Evolutionary conservation across 1,140 invertebrate genomes (phyloP).

Genomic region (Charaxes varanes): DNA sequence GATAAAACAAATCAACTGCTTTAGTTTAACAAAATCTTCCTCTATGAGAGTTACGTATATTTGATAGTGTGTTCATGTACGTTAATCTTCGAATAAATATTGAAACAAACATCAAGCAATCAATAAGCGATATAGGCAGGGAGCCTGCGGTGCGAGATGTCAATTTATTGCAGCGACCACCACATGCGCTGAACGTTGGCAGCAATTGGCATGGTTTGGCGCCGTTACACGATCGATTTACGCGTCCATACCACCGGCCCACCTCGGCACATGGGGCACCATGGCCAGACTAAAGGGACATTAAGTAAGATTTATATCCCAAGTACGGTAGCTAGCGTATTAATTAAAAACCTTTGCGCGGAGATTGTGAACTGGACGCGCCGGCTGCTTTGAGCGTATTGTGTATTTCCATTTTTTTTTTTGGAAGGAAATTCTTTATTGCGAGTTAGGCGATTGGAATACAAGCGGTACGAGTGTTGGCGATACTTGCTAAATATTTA

Average conservation of each 20-base stretch:
- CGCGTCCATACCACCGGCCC: conserved; percentile 15
- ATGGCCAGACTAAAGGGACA: conserved; percentile 58
- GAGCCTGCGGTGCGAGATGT: conserved; percentile 5
- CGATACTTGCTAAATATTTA: too few species aligned
- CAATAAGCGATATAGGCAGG: conserved; percentile 2
- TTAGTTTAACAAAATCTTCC: too few species aligned
- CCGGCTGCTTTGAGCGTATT: conserved; percentile 9
- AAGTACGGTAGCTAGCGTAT: conserved; percentile 34
- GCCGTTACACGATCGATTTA: conserved; percentile 26
- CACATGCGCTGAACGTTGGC: conserved; percentile 14
- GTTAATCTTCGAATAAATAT: too few species aligned
- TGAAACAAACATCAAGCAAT: conserved; percentile 1
- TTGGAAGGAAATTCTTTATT: too few species aligned
- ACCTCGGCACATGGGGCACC: conserved; percentile 29
- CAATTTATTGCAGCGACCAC: conserved; percentile 15
- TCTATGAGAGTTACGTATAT: too few species aligned
- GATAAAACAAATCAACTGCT: too few species aligned
- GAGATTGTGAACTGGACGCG: conserved; percentile 16
- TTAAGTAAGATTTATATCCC: conserved; percentile 66
- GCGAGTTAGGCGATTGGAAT: too few species aligned
- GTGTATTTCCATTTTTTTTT: conserved; percentile 33
- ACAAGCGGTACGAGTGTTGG: too few species aligned
- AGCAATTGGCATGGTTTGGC: conserved; percentile 12
- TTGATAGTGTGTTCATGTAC: too few species aligned
- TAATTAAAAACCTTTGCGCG: conserved; percentile 60